phyloP scores from a whole-genome alignment of 2,113 vertebrate genomes.

The Melozone crissalis region DNA sequence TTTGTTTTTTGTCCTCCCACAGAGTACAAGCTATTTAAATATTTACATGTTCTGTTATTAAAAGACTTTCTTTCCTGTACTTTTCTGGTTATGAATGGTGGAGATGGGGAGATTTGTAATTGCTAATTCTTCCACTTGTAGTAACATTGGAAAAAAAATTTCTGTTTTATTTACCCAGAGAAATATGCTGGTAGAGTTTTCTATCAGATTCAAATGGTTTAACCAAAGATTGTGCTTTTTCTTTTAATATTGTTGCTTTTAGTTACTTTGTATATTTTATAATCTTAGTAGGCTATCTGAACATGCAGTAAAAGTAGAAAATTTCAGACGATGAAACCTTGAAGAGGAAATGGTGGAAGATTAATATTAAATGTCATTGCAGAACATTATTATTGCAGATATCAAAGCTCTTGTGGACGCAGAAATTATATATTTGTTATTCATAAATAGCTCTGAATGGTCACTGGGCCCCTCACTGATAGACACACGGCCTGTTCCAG shows the following conservation, averaged over 20 bases:
- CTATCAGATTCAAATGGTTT: background rate
- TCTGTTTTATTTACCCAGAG: background rate
- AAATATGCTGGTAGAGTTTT: background rate
- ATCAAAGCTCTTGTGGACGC: background rate
- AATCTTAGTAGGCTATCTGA: background rate
- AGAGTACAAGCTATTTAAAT: constrained; percentile 45
- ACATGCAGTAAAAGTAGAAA: background rate
- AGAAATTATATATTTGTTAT: background rate
- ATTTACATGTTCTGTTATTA: constrained; percentile 30
- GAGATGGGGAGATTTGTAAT: background rate
- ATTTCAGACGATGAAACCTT: background rate
- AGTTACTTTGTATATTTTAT: background rate
- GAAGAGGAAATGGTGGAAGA: background rate
- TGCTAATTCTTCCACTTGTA: background rate
- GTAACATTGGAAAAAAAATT: background rate
- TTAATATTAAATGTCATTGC: background rate
- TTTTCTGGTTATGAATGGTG: background rate
- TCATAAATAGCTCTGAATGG: background rate
- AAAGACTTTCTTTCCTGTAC: background rate
- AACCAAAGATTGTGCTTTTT: background rate
- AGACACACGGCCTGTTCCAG: no score
- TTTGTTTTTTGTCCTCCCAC: constrained; percentile 51
- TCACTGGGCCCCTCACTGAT: background rate
- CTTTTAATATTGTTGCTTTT: background rate
- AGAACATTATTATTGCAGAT: background rate